Conservation (phyloP, 2,113 vertebrate genomes). For the Trogon surrucura region DNA sequence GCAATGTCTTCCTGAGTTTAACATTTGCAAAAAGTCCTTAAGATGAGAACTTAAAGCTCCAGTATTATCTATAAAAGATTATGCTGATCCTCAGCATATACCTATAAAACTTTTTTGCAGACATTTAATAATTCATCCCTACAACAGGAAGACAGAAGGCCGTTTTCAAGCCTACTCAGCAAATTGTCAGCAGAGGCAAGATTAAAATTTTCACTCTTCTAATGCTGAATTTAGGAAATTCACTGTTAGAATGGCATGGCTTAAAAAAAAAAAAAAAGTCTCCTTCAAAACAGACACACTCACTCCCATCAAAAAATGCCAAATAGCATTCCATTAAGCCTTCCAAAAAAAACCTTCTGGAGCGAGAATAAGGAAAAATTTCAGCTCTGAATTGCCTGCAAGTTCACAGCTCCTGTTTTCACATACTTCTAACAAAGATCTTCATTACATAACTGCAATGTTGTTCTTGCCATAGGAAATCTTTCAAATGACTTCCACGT, state of each 20-base stretch:
- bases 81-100: background rate
- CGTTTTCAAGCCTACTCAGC: background rate
- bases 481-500: slow-evolving; percentile 16
- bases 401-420: slow-evolving; percentile 59
- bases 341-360: slow-evolving; percentile 11
- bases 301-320: background rate
- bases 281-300: background rate
- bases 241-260: background rate
- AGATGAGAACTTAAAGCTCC: background rate
- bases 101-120: background rate
- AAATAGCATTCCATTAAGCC: slow-evolving; percentile 1
- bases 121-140: background rate
- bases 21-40: background rate
- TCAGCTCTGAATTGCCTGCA: background rate
- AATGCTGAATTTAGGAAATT: background rate
- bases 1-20: background rate
- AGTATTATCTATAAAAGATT: background rate
- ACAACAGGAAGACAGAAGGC: background rate
- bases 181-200: background rate
- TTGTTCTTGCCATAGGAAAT: slow-evolving; percentile 13
- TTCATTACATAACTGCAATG: background rate
- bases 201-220: background rate
- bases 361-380: slow-evolving; percentile 6
- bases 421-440: background rate
- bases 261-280: background rate